A percentile compares a stretch with the other conserved stretches of the same genome.
Conservation (phyloP, 2,888 invertebrate species). For the Orthosia gothica region DNA sequence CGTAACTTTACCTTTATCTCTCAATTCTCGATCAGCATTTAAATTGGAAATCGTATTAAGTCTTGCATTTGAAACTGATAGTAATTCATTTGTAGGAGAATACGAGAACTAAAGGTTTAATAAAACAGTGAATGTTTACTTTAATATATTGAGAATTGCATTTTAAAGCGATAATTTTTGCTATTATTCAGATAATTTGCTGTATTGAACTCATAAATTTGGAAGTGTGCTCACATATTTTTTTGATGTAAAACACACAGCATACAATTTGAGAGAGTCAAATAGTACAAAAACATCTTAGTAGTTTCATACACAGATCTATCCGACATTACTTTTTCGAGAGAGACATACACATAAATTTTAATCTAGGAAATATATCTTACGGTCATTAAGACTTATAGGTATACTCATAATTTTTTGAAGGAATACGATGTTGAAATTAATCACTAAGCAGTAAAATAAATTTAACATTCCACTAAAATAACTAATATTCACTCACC, state of each 20-base stretch:
- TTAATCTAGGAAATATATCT: too few relatives aligned
- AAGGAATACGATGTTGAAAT: not conserved
- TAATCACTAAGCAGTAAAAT: not conserved
- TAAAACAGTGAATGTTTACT: not conserved
- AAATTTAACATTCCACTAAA: not conserved
- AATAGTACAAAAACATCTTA: too few relatives aligned
- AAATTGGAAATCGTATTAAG: conserved; percentile 51
- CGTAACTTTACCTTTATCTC: conserved; percentile 25
- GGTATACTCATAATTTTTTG: not conserved
- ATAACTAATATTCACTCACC: not conserved
- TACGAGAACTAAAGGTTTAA: not conserved
- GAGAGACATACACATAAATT: too few relatives aligned
- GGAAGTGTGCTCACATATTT: not conserved
- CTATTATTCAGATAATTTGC: not conserved
- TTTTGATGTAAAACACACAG: not conserved
- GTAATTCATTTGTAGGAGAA: conserved; percentile 10
- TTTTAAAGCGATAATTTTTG: not conserved
- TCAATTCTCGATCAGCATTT: conserved; percentile 41
- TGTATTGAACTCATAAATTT: not conserved
- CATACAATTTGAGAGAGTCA: not conserved
- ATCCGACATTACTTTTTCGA: too few relatives aligned
- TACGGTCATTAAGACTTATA: not conserved
- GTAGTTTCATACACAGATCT: too few relatives aligned
- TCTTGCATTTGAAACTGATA: conserved; percentile 9
- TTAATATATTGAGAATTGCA: not conserved